Base-by-base conservation (phyloP, 2,888 invertebrate genomes). In the Tineola bisselliella region DNA sequence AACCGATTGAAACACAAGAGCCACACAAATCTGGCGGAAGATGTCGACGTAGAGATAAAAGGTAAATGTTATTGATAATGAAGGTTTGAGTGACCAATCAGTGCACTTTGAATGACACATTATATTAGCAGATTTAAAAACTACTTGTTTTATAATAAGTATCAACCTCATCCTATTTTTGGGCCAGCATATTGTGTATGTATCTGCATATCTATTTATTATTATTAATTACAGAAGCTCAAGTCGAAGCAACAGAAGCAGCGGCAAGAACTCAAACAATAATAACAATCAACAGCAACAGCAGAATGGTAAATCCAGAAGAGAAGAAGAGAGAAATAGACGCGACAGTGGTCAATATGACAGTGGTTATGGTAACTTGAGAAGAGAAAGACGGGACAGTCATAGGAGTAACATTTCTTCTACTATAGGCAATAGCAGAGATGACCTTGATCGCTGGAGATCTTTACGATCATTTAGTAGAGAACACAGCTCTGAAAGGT, bases 401-500 rank as follows among this genome's bases (percentile, higher is more conserved):
- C 80, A 84, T 60, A 76, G 77, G 66, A 84, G 86, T 67, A 88
- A 83, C 65, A 75, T 82, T 0, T 87, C 87, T 2, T 86, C 86
- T 43, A 87, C 78, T 3, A 78, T 86, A 63, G 87, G 84, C 1
- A 86, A 84, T 63, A 86, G 86, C 62, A 74, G 87, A 63, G 87
- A 87, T 66, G 86, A 87, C 65, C 72, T 87, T 62, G 87, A 87
- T 63, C 74, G 82, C 59, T 87, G 87, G 87, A 76, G 87, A 56
- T 87, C 87, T 1, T 68, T 86, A 63, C 71, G 87, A 44, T 87
- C 86, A 17, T 87, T 79, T 61, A 88, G 87, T 69, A 75, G 88
- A 64, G 88, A 88, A 68, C 87, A 86, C 59, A 88, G 88, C 63
- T 74, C 79, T 61, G 88, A 88, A 73, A 81, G 88, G 88, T 87